phyloP scores from a whole-genome alignment of 1,140 invertebrate genomes.

The Bombus breviceps region DNA sequence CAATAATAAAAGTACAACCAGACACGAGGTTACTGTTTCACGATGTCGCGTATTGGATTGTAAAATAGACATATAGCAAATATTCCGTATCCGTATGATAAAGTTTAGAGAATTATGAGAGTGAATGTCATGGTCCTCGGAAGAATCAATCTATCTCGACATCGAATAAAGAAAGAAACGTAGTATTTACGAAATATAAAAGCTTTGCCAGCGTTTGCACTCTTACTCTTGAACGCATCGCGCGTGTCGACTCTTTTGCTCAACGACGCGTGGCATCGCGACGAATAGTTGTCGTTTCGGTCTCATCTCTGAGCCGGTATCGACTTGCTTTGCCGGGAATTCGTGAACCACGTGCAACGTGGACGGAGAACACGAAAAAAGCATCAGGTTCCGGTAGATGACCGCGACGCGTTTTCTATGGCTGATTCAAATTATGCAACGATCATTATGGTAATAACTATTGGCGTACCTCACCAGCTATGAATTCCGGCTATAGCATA shows the following conservation, averaged over 20 bases:
- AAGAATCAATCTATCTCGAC: too few species aligned
- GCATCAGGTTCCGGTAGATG: not conserved
- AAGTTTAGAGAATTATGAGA: too few species aligned
- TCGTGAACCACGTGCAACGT: not conserved
- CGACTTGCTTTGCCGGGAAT: not conserved
- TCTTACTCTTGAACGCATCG: too few species aligned
- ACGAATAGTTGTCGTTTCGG: constrained; percentile 24
- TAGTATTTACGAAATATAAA: not conserved
- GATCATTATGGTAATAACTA: constrained; percentile 70
- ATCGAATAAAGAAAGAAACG: not conserved
- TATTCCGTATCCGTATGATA: too few species aligned
- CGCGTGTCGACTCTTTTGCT: too few species aligned
- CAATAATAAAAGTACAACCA: not conserved
- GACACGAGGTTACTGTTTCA: too few species aligned
- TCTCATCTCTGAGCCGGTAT: not conserved
- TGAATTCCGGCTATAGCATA: constrained; percentile 61
- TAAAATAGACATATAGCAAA: too few species aligned
- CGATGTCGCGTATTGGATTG: too few species aligned
- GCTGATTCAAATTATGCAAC: constrained; percentile 59
- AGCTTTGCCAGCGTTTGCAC: not conserved
- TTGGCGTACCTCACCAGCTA: constrained; percentile 63
- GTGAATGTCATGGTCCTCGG: too few species aligned
- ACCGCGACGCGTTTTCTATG: constrained; percentile 50
- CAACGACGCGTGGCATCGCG: not conserved
- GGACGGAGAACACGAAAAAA: not conserved